phyloP scores from a whole-genome alignment of 1,140 invertebrate genomes.

The Varroa destructor region DNA sequence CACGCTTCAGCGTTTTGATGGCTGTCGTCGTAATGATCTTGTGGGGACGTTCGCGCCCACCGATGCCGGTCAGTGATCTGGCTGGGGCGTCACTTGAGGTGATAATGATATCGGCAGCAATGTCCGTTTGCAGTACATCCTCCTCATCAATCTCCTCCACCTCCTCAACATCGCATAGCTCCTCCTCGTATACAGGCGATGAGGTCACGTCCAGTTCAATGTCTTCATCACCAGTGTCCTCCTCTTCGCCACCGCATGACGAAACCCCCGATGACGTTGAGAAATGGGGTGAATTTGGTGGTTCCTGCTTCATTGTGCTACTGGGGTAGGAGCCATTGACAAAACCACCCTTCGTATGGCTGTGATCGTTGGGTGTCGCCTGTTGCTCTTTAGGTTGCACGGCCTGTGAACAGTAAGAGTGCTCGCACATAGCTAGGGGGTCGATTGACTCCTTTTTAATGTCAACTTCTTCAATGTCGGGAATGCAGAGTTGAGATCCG shows the following conservation, averaged over 20 bases:
- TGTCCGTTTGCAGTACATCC: background rate
- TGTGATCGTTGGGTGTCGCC: background rate
- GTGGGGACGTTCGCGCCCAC: slow-evolving; percentile 2
- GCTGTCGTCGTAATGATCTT: slow-evolving; percentile 23
- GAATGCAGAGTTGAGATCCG: background rate
- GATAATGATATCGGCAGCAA: slow-evolving; percentile 25
- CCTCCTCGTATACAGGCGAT: slow-evolving; percentile 8
- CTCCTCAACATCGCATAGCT: background rate
- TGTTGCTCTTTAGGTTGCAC: background rate
- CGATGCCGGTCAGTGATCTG: too few species aligned
- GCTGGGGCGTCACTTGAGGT: slow-evolving; percentile 6
- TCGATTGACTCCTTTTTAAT: slow-evolving; percentile 9
- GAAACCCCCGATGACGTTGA: background rate
- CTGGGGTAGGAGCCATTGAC: too few species aligned
- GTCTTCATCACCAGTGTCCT: slow-evolving; percentile 25
- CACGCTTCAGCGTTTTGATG: background rate
- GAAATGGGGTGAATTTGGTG: background rate
- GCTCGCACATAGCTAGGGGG: slow-evolving; percentile 15
- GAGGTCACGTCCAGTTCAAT: slow-evolving; percentile 20
- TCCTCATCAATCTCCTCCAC: slow-evolving; percentile 18
- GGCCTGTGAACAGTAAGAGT: slow-evolving; percentile 17
- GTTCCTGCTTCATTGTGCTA: slow-evolving; percentile 10
- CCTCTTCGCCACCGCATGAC: background rate
- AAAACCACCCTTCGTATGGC: too few species aligned
- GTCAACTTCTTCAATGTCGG: slow-evolving; percentile 18